Conservation (phyloP, 2,888 invertebrate genomes). For the Nesidiocoris tenuis region DNA sequence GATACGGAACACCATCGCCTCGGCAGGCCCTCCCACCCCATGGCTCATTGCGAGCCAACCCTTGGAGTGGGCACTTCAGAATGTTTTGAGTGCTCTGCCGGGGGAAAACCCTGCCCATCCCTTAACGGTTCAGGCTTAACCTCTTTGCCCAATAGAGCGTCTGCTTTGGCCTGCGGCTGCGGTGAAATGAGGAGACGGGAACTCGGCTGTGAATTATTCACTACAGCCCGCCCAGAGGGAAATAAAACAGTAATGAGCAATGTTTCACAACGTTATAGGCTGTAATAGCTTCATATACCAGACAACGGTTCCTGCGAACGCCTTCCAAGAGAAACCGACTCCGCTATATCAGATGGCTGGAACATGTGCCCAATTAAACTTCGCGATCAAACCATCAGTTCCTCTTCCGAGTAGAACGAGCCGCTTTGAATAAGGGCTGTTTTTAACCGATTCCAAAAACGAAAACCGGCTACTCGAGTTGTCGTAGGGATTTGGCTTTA, state of each 20-base stretch:
- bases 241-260: neutral
- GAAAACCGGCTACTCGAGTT: too few species aligned
- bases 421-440: too few species aligned
- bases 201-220: neutral
- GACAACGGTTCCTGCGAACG: neutral
- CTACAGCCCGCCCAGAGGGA: neutral
- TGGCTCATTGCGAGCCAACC: neutral
- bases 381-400: neutral
- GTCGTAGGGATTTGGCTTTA: too few species aligned
- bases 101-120: neutral
- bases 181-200: neutral
- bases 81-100: neutral
- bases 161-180: neutral
- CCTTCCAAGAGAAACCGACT: neutral
- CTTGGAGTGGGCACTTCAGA: neutral
- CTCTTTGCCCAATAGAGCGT: neutral
- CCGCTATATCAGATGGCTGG: neutral
- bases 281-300: neutral
- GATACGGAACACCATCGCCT: neutral
- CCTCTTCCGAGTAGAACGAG: neutral
- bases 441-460: too few species aligned
- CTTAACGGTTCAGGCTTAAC: too few species aligned
- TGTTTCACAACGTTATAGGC: neutral
- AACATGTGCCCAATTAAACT: neutral
- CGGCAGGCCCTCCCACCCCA: neutral